phyloP scores from a whole-genome alignment of 2,113 vertebrate genomes.

The Ptilorrhoa leucosticta region DNA sequence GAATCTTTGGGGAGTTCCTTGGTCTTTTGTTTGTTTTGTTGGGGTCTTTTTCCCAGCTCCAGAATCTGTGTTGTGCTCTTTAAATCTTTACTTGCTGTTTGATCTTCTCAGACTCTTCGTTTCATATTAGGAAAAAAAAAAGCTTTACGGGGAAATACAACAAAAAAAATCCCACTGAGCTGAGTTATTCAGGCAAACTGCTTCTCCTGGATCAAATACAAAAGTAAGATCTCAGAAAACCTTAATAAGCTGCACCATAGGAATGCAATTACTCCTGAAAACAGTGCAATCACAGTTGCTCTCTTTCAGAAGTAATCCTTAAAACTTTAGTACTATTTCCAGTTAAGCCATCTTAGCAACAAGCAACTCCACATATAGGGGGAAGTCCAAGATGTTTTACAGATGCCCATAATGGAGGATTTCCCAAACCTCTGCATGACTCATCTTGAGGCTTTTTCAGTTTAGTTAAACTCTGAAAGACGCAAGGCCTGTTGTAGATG shows the following conservation, averaged over 20 bases:
- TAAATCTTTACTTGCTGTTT: neutral
- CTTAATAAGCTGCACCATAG: neutral
- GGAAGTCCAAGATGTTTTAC: neutral
- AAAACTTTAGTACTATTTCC: neutral
- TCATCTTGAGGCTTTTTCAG: neutral
- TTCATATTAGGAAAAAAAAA: neutral
- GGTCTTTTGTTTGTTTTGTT: neutral
- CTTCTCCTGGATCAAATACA: neutral
- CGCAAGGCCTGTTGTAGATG: accelerated
- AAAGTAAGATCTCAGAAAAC: neutral
- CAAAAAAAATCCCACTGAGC: neutral
- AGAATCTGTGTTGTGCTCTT: neutral
- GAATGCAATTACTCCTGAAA: neutral
- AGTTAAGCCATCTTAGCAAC: neutral
- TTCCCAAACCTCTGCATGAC: neutral
- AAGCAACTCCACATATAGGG: neutral
- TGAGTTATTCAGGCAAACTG: neutral
- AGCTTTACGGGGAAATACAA: neutral
- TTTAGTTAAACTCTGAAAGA: neutral
- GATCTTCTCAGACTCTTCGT: neutral
- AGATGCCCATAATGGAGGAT: neutral
- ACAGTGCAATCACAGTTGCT: neutral
- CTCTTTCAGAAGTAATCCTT: neutral
- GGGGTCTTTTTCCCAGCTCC: neutral
- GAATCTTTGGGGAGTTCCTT: neutral